Base-by-base conservation (phyloP, 2,888 invertebrate genomes). In the Onchidella celtica region DNA sequence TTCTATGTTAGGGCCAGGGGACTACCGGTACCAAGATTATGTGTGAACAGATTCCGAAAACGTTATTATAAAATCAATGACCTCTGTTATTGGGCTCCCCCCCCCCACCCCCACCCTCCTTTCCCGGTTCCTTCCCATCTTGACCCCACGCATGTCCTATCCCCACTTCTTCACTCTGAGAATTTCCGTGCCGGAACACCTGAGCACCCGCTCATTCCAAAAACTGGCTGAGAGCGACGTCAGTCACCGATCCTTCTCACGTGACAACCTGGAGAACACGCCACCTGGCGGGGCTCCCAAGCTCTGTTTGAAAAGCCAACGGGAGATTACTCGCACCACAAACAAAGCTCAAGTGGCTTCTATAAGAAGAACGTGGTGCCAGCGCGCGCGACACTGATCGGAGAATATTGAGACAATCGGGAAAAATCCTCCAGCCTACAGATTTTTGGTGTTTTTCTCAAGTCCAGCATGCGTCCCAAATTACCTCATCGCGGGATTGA, bases 281-380 rank as follows among this genome's bases (percentile, higher is more conserved):
- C 68, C 77, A 77, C 68, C 77, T 77, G 77, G 40, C 27, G 2
- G 36, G 21, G n/a, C 32, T 77, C 77, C 77, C 77, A 77, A 38
- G 68, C 77, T 69, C 77, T 77, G 77, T 77, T 77, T 77, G 77
- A 69, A 68, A 77, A 77, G 77, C 77, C 77, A 77, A 47, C 68
- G 24, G 77, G 55, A 69, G 77, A 77, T 77, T 68, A 77, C 77
- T 77, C 21, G 59, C 36, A 36, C 11, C 47, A 57, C 68, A 77
- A 77, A 77, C 77, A 77, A n/a, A 68, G 77, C 69, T 77, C 77
- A 77, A 77, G 77, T 77, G 77, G 68, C 57, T 57, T n/a, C n/a
- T n/a, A 36, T 34, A 55, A 59, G 55, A 38, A 77, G 59, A 69
- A 69, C 68, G 77, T 77, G 77, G 38, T 68, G 36, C 27, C 29